Conservation (phyloP, 2,888 invertebrate genomes). For the Pteria penguin region DNA sequence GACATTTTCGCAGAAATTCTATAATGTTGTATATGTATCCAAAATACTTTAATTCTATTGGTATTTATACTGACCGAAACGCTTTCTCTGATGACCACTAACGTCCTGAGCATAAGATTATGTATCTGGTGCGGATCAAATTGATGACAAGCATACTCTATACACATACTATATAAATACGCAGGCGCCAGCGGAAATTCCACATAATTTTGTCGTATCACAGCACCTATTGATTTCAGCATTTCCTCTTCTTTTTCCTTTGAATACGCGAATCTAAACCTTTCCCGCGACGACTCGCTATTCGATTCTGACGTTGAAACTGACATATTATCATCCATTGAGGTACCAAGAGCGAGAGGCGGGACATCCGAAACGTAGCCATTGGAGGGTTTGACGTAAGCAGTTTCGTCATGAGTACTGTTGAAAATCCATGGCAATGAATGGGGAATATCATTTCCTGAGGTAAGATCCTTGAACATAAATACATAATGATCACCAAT, state of each 20-base stretch:
- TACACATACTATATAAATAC: constrained; percentile 65
- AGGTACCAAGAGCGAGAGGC: constrained; percentile 15
- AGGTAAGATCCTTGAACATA: constrained; percentile 73
- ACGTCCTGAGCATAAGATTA: constrained; percentile 60
- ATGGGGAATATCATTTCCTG: constrained; percentile 65
- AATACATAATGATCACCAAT: constrained; percentile 74
- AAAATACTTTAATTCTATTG: no score
- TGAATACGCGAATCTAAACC: constrained; percentile 59
- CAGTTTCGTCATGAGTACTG: constrained; percentile 28
- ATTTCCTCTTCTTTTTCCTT: constrained; percentile 71
- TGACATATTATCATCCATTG: constrained; percentile 33
- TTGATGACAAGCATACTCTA: constrained; percentile 66
- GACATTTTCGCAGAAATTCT: no score
- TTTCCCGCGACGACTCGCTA: constrained; percentile 34
- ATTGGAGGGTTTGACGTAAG: not conserved
- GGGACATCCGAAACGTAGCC: no score
- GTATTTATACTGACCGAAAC: constrained; percentile 66
- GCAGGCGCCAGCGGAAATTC: constrained; percentile 65
- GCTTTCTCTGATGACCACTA: constrained; percentile 59
- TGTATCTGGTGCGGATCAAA: constrained; percentile 62
- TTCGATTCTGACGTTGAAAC: constrained; percentile 27
- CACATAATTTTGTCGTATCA: constrained; percentile 58
- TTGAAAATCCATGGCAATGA: constrained; percentile 63
- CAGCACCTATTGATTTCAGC: constrained; percentile 63
- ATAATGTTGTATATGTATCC: no score